A percentile compares a stretch with the other conserved stretches of the same genome.
These are phyloP conservation scores for Anguilla rostrata DNA, from an alignment of 2,113 vertebrate species.

Conservation along the genomic window DNA sequence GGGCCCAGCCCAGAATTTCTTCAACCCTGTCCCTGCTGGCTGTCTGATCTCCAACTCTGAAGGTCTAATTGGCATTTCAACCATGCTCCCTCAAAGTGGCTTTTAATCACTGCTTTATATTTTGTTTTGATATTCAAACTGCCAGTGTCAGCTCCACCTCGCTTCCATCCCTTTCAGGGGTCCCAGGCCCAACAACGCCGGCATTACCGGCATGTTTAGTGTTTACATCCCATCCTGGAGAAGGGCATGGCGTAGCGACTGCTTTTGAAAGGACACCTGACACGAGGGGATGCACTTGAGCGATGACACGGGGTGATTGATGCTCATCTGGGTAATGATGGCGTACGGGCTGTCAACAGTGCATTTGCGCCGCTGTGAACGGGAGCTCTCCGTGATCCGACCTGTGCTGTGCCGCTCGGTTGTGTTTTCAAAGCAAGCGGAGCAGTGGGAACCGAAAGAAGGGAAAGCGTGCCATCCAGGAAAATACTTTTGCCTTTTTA, in stretches of 20 bases:
- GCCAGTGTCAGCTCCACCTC: constrained; percentile 49
- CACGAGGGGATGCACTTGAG: constrained; percentile 12
- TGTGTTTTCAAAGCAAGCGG: background rate
- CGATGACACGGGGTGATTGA: constrained; percentile 28
- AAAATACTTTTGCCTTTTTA: background rate
- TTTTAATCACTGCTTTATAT: constrained; percentile 70
- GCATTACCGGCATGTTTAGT: constrained; percentile 46
- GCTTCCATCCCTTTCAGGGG: constrained; percentile 37
- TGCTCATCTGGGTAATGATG: constrained; percentile 12
- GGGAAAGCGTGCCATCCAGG: background rate
- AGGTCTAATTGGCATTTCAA: constrained; percentile 65
- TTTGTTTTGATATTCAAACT: constrained; percentile 73
- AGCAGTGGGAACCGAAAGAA: background rate
- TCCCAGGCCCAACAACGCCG: constrained; percentile 27
- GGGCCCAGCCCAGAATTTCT: background rate
- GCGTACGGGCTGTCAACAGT: background rate
- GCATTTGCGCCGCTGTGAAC: background rate
- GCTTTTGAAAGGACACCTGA: constrained; percentile 14
- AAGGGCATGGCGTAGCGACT: background rate
- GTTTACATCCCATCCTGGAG: constrained; percentile 22
- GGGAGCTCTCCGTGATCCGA: background rate
- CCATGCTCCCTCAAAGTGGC: constrained; percentile 58
- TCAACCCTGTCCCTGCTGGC: constrained; percentile 36
- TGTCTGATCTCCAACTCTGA: constrained; percentile 37
- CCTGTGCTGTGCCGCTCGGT: background rate